Evolutionary conservation across 2,113 vertebrate genomes (phyloP).

Genomic region (Bubo scandiacus): DNA sequence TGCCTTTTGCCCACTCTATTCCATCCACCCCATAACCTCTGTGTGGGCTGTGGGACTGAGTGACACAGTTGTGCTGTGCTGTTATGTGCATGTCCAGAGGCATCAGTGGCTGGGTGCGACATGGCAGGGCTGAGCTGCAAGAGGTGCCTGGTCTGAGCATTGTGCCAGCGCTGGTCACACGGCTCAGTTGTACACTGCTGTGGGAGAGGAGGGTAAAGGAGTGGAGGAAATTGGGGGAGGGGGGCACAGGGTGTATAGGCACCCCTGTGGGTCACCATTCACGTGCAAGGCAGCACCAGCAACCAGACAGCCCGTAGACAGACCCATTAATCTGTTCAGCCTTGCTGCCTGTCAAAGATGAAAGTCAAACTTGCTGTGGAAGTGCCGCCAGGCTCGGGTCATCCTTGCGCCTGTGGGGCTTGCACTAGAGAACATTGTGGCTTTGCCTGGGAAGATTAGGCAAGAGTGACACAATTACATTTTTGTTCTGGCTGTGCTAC

Average conservation of each 20-base stretch:
- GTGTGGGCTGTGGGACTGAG: background rate
- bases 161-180: accelerated
- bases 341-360: background rate
- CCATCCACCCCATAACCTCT: background rate
- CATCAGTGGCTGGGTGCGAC: accelerated
- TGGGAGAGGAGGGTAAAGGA: background rate
- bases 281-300: background rate
- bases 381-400: background rate
- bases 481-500: background rate
- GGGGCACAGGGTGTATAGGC: no score
- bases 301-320: background rate
- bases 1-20: background rate
- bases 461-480: background rate
- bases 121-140: background rate
- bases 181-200: accelerated
- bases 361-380: background rate
- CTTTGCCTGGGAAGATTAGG: background rate
- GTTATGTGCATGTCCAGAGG: accelerated
- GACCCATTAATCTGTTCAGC: background rate
- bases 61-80: background rate
- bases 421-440: background rate
- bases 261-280: background rate
- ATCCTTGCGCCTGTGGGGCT: accelerated
- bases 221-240: background rate
- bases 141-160: background rate